Percentiles rank a stretch among this genome's conserved stretches.
These are phyloP conservation scores for Ceratoteleas bidentatus DNA, from an alignment of 1,140 invertebrate genomes.

Conservation along the genomic window DNA sequence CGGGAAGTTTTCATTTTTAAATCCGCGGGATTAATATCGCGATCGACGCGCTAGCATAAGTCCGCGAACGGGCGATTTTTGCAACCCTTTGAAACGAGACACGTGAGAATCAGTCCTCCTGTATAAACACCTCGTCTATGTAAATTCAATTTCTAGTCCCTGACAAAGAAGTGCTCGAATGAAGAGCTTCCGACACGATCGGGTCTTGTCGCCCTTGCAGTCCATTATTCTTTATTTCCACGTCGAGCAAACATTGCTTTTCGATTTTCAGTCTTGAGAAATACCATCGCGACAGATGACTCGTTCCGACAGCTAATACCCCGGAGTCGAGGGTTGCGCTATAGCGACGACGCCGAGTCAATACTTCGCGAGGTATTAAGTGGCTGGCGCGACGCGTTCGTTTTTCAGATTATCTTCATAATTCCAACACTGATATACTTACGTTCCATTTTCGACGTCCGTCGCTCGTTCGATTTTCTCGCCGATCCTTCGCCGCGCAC, in stretches of 20 bases:
- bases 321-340: constrained; percentile 33
- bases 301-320: constrained; percentile 58
- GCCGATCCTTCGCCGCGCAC: background rate
- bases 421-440: constrained; percentile 38
- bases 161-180: constrained; percentile 66
- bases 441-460: constrained; percentile 21
- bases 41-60: constrained; percentile 20
- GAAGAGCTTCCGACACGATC: constrained; percentile 63
- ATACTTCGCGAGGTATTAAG: constrained; percentile 52
- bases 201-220: constrained; percentile 57
- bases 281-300: constrained; percentile 64
- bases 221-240: constrained; percentile 65
- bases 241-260: constrained; percentile 64
- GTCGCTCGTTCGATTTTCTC: background rate
- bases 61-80: constrained; percentile 23
- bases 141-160: constrained; percentile 64
- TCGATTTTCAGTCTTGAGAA: constrained; percentile 65
- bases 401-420: constrained; percentile 53
- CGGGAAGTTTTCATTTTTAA: constrained; percentile 1
- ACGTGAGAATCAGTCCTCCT: constrained; percentile 49
- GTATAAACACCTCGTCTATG: constrained; percentile 61
- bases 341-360: constrained; percentile 56
- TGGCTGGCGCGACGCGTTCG: constrained; percentile 19
- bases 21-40: constrained; percentile 22
- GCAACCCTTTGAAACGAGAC: constrained; percentile 57